Conservation (phyloP, 2,113 vertebrate genomes). For the Lanius collurio region DNA sequence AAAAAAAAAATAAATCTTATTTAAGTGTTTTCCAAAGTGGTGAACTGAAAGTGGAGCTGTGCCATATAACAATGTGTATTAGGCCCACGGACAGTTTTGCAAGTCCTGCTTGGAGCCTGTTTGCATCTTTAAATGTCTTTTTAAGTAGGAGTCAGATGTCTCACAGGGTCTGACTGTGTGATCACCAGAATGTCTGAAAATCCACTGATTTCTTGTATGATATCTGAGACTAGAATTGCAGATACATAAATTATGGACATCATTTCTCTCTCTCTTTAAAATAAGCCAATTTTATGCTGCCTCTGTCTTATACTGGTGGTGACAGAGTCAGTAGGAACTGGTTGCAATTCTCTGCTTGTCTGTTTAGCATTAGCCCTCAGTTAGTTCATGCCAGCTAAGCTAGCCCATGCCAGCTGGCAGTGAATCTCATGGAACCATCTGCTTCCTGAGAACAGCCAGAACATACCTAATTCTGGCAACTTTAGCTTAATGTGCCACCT, state of each 20-base stretch:
- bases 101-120: background rate
- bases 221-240: background rate
- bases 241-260: background rate
- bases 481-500: conserved; percentile 24
- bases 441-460: conserved; percentile 58
- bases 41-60: background rate
- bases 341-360: conserved; percentile 52
- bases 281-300: background rate
- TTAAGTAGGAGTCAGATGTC: background rate
- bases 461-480: conserved; percentile 48
- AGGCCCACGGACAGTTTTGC: background rate
- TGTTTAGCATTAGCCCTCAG: conserved; percentile 12
- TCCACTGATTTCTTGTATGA: background rate
- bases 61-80: background rate
- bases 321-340: conserved; percentile 14
- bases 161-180: background rate
- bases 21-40: background rate
- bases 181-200: background rate
- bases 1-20: background rate
- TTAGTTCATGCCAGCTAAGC: conserved; percentile 8
- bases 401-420: conserved; percentile 36
- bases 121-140: background rate
- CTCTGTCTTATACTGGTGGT: background rate
- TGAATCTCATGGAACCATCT: conserved; percentile 29
- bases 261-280: background rate